Evolutionary conservation across 92 coral and sea anemone genomes (phyloP).

Genomic region (Paragorgia papillata): DNA sequence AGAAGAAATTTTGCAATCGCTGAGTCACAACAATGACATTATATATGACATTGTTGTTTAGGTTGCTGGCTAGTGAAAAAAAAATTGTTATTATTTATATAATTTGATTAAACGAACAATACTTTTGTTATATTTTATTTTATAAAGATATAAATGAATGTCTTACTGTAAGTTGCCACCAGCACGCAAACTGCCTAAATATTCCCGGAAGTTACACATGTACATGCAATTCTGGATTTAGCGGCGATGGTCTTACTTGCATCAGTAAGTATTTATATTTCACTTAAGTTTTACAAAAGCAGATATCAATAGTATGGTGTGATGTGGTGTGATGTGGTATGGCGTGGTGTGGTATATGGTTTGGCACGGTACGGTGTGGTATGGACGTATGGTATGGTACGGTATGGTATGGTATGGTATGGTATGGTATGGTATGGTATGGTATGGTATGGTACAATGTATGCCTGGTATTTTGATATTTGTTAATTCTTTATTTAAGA

Average conservation of each 20-base stretch:
- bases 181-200: constrained; percentile 30
- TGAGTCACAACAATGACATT: too few relatives aligned
- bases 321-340: constrained; percentile 5
- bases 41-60: too few relatives aligned
- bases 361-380: not conserved
- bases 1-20: too few relatives aligned
- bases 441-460: not conserved
- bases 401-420: constrained; percentile 20
- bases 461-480: too few relatives aligned
- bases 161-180: constrained; percentile 4
- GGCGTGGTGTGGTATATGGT: too few relatives aligned
- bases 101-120: too few relatives aligned
- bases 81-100: too few relatives aligned
- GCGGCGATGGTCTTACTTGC: constrained; percentile 18
- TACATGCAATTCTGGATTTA: constrained; percentile 21
- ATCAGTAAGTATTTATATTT: not conserved
- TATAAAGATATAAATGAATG: constrained; percentile 41
- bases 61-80: too few relatives aligned
- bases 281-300: too few relatives aligned
- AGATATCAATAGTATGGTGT: constrained; percentile 20
- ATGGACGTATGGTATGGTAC: constrained; percentile 14
- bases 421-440: constrained; percentile 12
- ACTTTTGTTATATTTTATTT: too few relatives aligned
- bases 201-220: constrained; percentile 14
- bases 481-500: constrained; percentile 5